Percentiles rank a stretch among this genome's conserved stretches.
Conservation (phyloP, 2,888 invertebrate species). For the Linyphia triangularis region DNA sequence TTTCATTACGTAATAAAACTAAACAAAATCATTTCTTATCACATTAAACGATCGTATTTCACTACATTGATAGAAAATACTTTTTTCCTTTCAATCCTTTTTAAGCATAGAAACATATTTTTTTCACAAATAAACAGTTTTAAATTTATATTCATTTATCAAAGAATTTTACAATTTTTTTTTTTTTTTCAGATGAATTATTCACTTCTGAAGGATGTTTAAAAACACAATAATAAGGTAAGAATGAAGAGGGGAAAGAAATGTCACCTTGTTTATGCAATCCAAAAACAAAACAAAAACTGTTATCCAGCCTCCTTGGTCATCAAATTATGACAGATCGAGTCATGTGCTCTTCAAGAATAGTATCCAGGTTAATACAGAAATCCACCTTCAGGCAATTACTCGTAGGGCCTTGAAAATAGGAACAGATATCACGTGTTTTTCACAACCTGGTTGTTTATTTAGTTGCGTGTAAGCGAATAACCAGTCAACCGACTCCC, state of each 20-base stretch:
- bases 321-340: background rate
- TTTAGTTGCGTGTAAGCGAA: constrained; percentile 20
- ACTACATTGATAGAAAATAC: no score
- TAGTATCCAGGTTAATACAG: background rate
- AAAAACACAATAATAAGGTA: no score
- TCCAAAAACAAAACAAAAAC: background rate
- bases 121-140: no score
- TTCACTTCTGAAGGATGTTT: no score
- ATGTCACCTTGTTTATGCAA: background rate
- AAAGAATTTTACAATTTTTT: no score
- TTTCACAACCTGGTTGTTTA: constrained; percentile 1
- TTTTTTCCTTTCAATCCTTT: no score
- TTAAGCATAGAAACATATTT: no score
- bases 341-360: background rate
- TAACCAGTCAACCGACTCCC: constrained; percentile 28
- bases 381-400: background rate
- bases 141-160: no score
- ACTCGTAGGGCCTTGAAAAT: constrained; percentile 37
- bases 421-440: constrained; percentile 44
- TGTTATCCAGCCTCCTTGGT: background rate
- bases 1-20: no score
- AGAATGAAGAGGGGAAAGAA: background rate
- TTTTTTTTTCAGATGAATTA: no score
- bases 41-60: no score
- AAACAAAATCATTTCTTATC: no score